Conservation (phyloP, 1,140 invertebrate genomes). For the Drosophila pectinifera region DNA sequence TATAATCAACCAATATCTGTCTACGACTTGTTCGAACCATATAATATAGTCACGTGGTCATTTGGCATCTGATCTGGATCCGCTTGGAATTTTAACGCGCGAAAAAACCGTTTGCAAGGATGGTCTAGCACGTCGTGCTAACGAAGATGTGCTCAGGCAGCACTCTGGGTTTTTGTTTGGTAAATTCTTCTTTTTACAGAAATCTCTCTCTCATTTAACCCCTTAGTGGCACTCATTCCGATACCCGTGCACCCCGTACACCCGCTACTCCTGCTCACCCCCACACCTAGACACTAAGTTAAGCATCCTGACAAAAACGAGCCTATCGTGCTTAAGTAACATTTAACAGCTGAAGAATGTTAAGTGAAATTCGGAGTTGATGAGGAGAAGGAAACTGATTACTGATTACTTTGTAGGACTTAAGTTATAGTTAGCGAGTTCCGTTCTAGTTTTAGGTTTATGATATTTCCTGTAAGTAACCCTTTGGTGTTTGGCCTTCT, state of each 20-base stretch:
- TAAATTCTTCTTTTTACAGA: slow-evolving; percentile 83
- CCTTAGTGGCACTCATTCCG: slow-evolving; percentile 30
- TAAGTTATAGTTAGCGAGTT: slow-evolving; percentile 65
- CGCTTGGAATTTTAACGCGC: slow-evolving; percentile 90
- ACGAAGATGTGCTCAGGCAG: slow-evolving; percentile 85
- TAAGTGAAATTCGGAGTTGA: slow-evolving; percentile 80
- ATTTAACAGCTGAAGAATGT: slow-evolving; percentile 58
- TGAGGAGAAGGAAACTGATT: slow-evolving; percentile 56
- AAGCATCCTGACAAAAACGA: slow-evolving; percentile 8
- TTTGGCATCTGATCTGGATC: slow-evolving; percentile 97
- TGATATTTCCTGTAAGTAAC: slow-evolving; percentile 60
- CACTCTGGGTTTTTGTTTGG: slow-evolving; percentile 85
- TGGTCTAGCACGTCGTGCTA: slow-evolving; percentile 87
- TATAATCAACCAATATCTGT: slow-evolving; percentile 53
- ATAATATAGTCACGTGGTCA: slow-evolving; percentile 94
- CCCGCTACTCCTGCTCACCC: slow-evolving; percentile 16
- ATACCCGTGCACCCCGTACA: slow-evolving; percentile 28
- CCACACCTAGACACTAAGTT: slow-evolving; percentile 24
- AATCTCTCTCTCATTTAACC: slow-evolving; percentile 51
- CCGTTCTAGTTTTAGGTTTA: slow-evolving; percentile 27
- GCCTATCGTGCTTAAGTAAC: slow-evolving; percentile 36
- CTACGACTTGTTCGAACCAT: slow-evolving; percentile 56
- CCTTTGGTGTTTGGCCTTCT: slow-evolving; percentile 70
- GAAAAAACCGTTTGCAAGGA: slow-evolving; percentile 83
- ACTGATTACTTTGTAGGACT: slow-evolving; percentile 12